Evolutionary conservation across 2,113 vertebrate species (phyloP).

Genomic region (Dendrocopos noguchii): DNA sequence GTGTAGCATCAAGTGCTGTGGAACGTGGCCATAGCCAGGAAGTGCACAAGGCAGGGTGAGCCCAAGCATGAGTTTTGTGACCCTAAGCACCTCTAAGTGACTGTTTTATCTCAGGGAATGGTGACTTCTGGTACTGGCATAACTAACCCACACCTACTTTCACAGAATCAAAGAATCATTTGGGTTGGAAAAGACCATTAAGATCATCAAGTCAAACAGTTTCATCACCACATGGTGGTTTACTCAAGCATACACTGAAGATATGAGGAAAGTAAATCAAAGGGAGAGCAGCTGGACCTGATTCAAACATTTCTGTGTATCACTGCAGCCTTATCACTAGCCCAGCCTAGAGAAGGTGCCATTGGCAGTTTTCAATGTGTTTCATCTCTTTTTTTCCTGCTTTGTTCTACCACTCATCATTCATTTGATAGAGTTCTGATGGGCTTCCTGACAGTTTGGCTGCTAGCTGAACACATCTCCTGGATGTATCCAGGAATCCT

Average conservation of each 20-base stretch:
- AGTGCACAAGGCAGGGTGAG: background rate
- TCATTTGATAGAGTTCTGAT: no score
- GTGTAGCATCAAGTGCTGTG: background rate
- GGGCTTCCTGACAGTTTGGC: no score
- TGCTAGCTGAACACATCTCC: no score
- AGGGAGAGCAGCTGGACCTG: background rate
- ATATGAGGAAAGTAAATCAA: background rate
- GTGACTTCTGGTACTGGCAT: background rate
- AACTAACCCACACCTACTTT: background rate
- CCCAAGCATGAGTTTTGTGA: background rate
- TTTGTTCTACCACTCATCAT: no score
- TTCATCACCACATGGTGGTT: fast-evolving
- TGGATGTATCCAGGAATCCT: no score
- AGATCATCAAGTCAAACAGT: no score
- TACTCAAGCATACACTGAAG: background rate
- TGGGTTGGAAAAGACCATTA: no score
- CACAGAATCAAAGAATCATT: no score
- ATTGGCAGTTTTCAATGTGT: no score
- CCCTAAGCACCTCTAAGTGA: background rate
- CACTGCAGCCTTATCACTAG: fast-evolving
- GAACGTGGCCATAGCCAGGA: background rate
- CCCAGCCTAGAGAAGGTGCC: background rate
- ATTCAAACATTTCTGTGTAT: background rate
- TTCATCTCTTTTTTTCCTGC: no score
- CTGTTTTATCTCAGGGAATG: background rate